Base-by-base conservation (phyloP, 2,888 invertebrate genomes). In the Melanotus villosus region DNA sequence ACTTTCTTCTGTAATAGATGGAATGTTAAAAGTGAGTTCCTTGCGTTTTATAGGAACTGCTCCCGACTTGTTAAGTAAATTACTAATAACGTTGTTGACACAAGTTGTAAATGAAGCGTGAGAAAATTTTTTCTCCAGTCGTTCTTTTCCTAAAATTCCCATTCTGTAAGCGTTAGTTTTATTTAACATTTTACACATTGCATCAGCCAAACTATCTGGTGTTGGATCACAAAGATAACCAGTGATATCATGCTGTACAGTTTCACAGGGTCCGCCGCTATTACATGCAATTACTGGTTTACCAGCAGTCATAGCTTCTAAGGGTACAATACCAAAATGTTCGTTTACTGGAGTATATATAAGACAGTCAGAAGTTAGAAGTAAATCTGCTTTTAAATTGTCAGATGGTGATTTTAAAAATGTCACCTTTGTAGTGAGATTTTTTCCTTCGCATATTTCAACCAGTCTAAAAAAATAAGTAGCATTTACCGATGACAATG, bases 261-360 rank as follows among this genome's bases (percentile, higher is more conserved):
- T 98, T 84, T 99, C 99, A 0, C 91, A 91, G 0, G 99, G 99
- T 0, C 99, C 99, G 21, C 99, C 99, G 79, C 94, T 95, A 79
- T 96, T 94, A 0, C 95, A 93, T 0, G 99, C 99, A 74, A 99
- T 91, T 0, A 99, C 98, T 2, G 99, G 98, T 80, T 95, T 94
- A 2, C 90, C 88, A 82, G 92, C 91, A 81, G 95, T 95, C 99
- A 99, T 99, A 0, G 98, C 98, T 87, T 99, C 99, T 60, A 99
- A 87, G 0, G 99, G 99, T 6, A 99, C 99, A 78, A 99, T 99
- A 3, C 99, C 99, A 87, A 99, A 99, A 86, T 99, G 99, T 84
- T 99, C 99, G 82, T 95, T 94, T 1, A 93, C 91, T 1, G 99
- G 99, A 5, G 99, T 99, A 81, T 99, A 99, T 18, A 99, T 81